Evolutionary conservation across 2,113 vertebrate species (phyloP), one percentile per base, ranked within the genome.

Genomic region (Stigmatopora nigra): DNA sequence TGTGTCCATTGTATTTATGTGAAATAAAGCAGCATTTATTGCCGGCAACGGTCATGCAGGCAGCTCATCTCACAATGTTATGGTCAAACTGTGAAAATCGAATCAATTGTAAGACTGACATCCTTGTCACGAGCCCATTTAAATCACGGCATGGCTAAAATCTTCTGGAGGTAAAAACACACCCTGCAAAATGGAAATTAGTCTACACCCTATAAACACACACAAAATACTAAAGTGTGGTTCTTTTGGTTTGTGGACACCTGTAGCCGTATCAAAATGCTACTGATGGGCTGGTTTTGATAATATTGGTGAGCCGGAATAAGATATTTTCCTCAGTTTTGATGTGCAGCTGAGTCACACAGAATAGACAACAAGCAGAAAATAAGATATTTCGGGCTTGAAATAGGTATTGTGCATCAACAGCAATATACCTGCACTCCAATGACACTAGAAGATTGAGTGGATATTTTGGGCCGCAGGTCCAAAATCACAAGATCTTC

Each of bases 301-400:
- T 77, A 78, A 70, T 71, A 81, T 79, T 73, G 70, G 75, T 58
- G 45, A 71, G 69, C 60, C 65, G 5, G 16, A 76, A 70, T 79
- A 22, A 53, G 63, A 78, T 71, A 84, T 84, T 82, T 74, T 75
- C 75, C 63, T 70, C 73, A 73, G 66, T 70, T 76, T 25, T 61
- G 75, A 77, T 63, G 59, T 80, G 78, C 72, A 82, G 83, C 78
- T 77, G 80, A 84, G 77, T 75, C 63, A 53, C 66, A 55, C 66
- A 68, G 69, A 86, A 82, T 19, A 55, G 59, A 64, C 74, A 87
- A 87, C 81, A 87, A 80, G 85, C 86, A 82, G 81, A 86, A 86
- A 88, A 89, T 89, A 84, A 75, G 78, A 57, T 84, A 83, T 73
- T 76, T 38, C 13, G 66, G 47, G 67, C 63, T 76, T 53, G 31